Evolutionary conservation across 2,888 invertebrate genomes (phyloP).

Genomic region (Orgyia antiqua): DNA sequence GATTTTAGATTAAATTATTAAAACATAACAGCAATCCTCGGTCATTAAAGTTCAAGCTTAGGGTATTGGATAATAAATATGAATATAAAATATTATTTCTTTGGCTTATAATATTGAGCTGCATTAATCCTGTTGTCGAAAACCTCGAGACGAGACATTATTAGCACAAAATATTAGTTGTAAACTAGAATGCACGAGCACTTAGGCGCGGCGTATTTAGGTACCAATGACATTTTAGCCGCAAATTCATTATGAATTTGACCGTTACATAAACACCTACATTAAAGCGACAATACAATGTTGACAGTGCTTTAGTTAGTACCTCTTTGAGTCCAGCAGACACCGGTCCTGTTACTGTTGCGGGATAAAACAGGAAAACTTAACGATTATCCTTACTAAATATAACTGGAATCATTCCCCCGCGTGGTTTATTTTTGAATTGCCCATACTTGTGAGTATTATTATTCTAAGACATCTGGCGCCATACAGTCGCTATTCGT

Average conservation of each 20-base stretch:
- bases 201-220: not conserved
- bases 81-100: too few species aligned
- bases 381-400: constrained; percentile 42
- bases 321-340: constrained; percentile 10
- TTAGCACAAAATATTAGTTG: not conserved
- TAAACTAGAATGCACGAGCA: not conserved
- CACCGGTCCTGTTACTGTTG: constrained; percentile 17
- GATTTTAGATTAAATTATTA: too few species aligned
- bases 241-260: constrained; percentile 17
- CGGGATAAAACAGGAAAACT: constrained; percentile 38
- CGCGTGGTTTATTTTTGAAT: constrained; percentile 68
- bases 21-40: too few species aligned
- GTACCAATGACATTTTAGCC: constrained; percentile 6
- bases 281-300: constrained; percentile 18
- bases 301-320: constrained; percentile 24
- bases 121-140: too few species aligned
- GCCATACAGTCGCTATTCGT: constrained; percentile 39
- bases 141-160: too few species aligned
- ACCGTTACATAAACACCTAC: constrained; percentile 28
- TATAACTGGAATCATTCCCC: constrained; percentile 60
- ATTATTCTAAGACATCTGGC: constrained; percentile 60
- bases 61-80: too few species aligned
- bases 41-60: too few species aligned
- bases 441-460: constrained; percentile 45
- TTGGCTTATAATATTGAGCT: too few species aligned